A percentile compares a stretch with the other conserved stretches of the same genome.
Conservation (phyloP, 1,140 invertebrate species). For the Ruditapes philippinarum region DNA sequence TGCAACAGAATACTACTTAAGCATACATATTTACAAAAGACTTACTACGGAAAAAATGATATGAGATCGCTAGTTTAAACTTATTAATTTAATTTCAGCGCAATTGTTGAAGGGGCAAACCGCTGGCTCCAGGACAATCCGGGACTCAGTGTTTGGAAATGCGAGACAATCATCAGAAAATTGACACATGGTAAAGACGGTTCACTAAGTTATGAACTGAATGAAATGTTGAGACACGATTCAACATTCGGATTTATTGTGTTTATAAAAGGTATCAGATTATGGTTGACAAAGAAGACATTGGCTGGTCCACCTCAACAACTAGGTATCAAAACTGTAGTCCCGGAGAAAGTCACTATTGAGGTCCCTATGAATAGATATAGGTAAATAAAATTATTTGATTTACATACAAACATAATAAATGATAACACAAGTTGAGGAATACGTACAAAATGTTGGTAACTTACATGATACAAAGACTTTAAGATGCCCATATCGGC, state of each 20-base stretch:
- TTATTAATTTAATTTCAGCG: slow-evolving; percentile 53
- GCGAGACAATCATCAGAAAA: slow-evolving; percentile 70
- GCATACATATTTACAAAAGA: too few species aligned
- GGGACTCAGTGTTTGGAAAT: slow-evolving; percentile 68
- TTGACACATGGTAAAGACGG: slow-evolving; percentile 53
- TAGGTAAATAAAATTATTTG: background rate
- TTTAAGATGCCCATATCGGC: too few species aligned
- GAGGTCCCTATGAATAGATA: slow-evolving; percentile 9
- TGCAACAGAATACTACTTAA: too few species aligned
- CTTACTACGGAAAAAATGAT: too few species aligned
- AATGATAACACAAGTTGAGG: background rate
- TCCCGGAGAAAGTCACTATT: slow-evolving; percentile 62
- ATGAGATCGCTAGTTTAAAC: too few species aligned
- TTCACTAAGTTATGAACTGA: slow-evolving; percentile 50
- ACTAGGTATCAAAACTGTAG: slow-evolving; percentile 62
- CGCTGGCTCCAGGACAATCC: slow-evolving; percentile 70
- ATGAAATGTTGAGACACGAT: slow-evolving; percentile 69
- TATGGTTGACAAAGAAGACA: slow-evolving; percentile 68
- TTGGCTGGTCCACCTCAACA: slow-evolving; percentile 55
- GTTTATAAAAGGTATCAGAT: slow-evolving; percentile 66
- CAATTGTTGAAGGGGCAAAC: slow-evolving; percentile 66
- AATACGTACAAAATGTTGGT: too few species aligned
- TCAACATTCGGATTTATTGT: slow-evolving; percentile 66
- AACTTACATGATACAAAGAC: too few species aligned
- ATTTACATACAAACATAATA: background rate